A percentile compares a stretch with the other conserved stretches of the same genome.
Conservation (phyloP, 2,888 invertebrate species). For the Asteroscopus sphinx region DNA sequence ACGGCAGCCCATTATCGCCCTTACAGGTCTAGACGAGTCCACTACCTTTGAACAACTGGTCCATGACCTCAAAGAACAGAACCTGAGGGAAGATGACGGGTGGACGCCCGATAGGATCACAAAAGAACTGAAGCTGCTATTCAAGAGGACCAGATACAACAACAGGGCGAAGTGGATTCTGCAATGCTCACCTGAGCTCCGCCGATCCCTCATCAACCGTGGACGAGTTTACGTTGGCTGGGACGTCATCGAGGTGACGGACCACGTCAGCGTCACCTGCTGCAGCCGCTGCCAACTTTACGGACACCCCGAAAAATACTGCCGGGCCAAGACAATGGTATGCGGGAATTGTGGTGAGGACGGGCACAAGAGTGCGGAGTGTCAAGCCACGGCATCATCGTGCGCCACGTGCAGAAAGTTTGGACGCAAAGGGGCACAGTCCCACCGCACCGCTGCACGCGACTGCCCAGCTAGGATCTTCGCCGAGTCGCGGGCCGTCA, state of each 20-base stretch:
- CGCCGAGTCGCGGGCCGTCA: conserved; percentile 32
- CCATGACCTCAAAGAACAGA: conserved; percentile 8
- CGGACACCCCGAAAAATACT: conserved; percentile 61
- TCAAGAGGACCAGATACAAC: not conserved
- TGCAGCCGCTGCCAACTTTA: conserved; percentile 61
- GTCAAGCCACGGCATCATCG: not conserved
- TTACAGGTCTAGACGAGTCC: conserved; percentile 27
- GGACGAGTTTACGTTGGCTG: conserved; percentile 42
- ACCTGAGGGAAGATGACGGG: conserved; percentile 38
- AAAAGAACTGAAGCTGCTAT: conserved; percentile 15
- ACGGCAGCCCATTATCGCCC: not conserved
- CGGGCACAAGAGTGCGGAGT: conserved; percentile 35
- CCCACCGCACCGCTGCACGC: conserved; percentile 36
- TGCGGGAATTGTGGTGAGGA: conserved; percentile 54
- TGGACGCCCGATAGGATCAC: not conserved
- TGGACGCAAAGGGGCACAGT: conserved; percentile 6
- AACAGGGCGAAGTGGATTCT: conserved; percentile 7
- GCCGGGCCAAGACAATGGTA: conserved; percentile 10
- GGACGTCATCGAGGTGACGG: conserved; percentile 29
- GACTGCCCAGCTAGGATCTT: conserved; percentile 43
- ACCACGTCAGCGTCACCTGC: conserved; percentile 42
- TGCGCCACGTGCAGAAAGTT: conserved; percentile 58
- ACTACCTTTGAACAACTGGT: not conserved
- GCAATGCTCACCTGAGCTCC: not conserved
- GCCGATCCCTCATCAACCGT: not conserved